Evolutionary conservation across 2,113 vertebrate genomes (phyloP).

Genomic region (Lathamus discolor): DNA sequence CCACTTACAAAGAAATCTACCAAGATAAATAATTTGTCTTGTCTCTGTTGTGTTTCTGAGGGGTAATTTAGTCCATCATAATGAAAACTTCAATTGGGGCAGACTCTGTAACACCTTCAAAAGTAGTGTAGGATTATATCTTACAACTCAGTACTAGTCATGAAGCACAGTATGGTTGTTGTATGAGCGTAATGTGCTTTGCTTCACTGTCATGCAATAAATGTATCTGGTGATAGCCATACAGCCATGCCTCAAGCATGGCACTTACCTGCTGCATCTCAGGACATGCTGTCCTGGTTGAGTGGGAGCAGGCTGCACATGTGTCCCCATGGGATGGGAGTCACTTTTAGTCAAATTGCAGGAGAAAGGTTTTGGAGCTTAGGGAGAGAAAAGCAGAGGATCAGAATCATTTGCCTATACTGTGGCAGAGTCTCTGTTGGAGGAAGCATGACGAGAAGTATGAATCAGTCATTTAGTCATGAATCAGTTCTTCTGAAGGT

Average conservation of each 20-base stretch:
- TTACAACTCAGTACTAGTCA: not conserved
- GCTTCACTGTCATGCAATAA: not conserved
- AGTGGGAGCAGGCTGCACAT: not conserved
- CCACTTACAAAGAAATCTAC: not conserved
- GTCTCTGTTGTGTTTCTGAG: not conserved
- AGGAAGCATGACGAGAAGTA: not conserved
- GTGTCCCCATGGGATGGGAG: not conserved
- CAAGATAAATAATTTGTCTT: not conserved
- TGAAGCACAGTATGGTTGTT: not conserved
- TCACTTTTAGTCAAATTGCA: not conserved
- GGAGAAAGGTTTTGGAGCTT: not conserved
- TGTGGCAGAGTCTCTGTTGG: not conserved
- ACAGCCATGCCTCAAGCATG: accelerated
- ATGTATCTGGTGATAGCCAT: not conserved
- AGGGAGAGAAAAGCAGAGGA: not conserved
- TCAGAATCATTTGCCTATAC: not conserved
- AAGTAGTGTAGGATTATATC: not conserved
- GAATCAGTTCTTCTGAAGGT: not conserved
- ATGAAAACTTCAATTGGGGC: not conserved
- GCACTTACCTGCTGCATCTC: accelerated
- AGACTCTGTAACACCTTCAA: not conserved
- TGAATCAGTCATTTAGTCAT: not conserved
- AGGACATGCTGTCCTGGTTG: not conserved
- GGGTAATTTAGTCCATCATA: not conserved
- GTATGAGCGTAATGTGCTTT: not conserved